These are phyloP conservation scores for Leptura quadrifasciata DNA, from an alignment of 2,888 invertebrate species.

Conservation along the genomic window DNA sequence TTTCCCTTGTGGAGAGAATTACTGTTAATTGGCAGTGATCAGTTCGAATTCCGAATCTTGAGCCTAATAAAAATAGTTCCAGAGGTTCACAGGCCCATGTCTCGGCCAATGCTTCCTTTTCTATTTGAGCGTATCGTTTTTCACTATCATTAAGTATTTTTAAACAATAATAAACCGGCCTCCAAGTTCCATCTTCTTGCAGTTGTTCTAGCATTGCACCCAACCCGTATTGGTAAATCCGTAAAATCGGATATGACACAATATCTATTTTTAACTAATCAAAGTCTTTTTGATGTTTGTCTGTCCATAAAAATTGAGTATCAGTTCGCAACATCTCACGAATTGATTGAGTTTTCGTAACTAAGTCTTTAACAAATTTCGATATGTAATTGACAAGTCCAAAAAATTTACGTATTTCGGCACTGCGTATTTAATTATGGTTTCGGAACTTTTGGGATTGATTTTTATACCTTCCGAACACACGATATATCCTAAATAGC, in stretches of 20 bases:
- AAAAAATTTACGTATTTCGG: not conserved
- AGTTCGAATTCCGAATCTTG: not conserved
- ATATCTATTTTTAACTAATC: not conserved
- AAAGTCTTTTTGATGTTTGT: not conserved
- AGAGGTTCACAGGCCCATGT: not conserved
- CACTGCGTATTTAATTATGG: not conserved
- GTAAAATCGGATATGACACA: not conserved
- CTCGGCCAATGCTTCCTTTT: not conserved
- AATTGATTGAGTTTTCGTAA: not conserved
- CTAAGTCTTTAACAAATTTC: not conserved
- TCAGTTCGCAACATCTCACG: not conserved
- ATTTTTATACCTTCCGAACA: not conserved
- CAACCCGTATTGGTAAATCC: not conserved
- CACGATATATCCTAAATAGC: not conserved
- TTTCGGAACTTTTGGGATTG: not conserved
- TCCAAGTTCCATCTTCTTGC: not conserved
- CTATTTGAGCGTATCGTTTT: no score
- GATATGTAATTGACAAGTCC: constrained; percentile 3
- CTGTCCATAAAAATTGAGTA: not conserved
- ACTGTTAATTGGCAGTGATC: not conserved
- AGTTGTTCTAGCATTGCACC: not conserved
- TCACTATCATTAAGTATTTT: not conserved
- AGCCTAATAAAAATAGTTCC: not conserved
- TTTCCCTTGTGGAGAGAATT: not conserved
- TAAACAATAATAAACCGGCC: not conserved